Conservation (phyloP, 2,113 vertebrate genomes). For the Phrynosoma blainvillii region DNA sequence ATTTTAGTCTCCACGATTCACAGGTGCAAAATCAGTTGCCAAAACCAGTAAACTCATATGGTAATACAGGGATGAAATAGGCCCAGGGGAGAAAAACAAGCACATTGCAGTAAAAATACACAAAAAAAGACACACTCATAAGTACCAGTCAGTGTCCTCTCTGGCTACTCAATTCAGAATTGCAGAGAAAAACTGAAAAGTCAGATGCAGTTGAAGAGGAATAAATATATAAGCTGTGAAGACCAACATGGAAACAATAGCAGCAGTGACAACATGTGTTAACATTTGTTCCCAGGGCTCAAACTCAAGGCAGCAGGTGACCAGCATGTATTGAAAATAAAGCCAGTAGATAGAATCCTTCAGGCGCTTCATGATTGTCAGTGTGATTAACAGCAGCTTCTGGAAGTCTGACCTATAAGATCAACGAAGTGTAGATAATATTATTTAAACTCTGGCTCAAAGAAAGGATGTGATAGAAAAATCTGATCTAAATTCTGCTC, state of each 20-base stretch:
- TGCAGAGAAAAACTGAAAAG: slow-evolving; percentile 16
- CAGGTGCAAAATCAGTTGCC: background rate
- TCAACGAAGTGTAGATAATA: background rate
- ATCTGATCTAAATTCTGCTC: background rate
- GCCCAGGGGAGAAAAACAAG: background rate
- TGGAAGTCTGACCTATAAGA: slow-evolving; percentile 19
- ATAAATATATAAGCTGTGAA: slow-evolving; percentile 21
- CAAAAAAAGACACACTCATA: background rate
- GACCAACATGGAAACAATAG: background rate
- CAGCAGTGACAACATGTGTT: background rate
- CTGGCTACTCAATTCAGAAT: background rate
- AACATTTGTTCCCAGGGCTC: background rate
- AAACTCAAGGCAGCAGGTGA: background rate
- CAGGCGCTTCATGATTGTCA: background rate
- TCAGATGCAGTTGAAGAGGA: background rate
- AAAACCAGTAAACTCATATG: background rate
- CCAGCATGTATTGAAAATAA: slow-evolving; percentile 2
- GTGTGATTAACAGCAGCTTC: slow-evolving; percentile 1
- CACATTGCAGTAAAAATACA: background rate
- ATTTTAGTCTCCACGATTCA: background rate
- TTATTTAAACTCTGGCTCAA: background rate
- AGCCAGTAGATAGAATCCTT: slow-evolving; percentile 20
- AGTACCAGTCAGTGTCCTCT: background rate
- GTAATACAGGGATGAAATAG: background rate
- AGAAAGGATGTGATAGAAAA: background rate